Evolutionary conservation across 2,888 invertebrate genomes (phyloP).

Genomic region (Aphodius granarius): DNA sequence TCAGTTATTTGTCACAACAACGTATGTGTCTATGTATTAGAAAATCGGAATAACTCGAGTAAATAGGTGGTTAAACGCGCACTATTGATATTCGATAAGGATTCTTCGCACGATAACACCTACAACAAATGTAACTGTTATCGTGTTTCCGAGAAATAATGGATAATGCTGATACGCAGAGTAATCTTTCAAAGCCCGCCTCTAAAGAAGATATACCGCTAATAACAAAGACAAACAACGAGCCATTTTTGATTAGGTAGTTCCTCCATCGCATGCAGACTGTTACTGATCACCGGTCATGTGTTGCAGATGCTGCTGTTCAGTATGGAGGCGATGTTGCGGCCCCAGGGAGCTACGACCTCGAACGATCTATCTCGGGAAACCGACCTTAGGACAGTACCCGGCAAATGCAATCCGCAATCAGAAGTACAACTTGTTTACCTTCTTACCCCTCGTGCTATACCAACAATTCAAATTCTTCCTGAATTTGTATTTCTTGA

Average conservation of each 20-base stretch:
- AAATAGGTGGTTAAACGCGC: not conserved
- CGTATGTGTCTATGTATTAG: not conserved
- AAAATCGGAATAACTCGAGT: not conserved
- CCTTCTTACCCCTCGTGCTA: conserved; percentile 88
- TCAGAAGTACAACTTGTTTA: conserved; percentile 94
- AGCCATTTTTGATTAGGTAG: conserved; percentile 65
- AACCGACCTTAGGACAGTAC: conserved; percentile 78
- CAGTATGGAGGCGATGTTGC: conserved; percentile 73
- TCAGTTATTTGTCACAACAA: not conserved
- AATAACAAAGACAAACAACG: conserved; percentile 64
- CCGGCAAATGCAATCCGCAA: conserved; percentile 96
- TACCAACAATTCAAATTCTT: conserved; percentile 99
- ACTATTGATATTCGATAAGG: not conserved
- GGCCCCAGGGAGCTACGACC: conserved; percentile 74
- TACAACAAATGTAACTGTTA: conserved; percentile 6
- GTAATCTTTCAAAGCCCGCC: conserved; percentile 48
- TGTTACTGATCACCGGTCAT: conserved; percentile 1
- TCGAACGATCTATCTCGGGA: conserved; percentile 77
- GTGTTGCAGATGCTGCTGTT: conserved; percentile 72
- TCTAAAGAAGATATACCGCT: conserved; percentile 70
- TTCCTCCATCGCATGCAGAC: not conserved
- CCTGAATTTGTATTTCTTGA: conserved; percentile 94
- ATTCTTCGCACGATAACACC: not conserved
- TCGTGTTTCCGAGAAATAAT: conserved; percentile 30
- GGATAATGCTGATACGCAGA: conserved; percentile 52